These are phyloP conservation scores for Columbina picui DNA, from an alignment of 2,113 vertebrate species.

Conservation along the genomic window DNA sequence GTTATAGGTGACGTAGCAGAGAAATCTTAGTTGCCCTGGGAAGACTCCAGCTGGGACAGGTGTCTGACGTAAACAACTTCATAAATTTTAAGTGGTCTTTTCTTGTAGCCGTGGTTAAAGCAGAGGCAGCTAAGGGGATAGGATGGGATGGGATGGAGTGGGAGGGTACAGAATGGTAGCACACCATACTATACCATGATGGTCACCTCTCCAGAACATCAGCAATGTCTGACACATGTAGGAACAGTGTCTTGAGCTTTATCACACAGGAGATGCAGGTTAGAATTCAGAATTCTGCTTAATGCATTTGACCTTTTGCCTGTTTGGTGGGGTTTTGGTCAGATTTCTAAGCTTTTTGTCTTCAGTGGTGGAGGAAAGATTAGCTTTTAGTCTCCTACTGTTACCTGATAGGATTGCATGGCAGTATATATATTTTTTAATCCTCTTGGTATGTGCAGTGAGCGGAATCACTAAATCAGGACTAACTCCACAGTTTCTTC, in stretches of 20 bases:
- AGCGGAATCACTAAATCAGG: background rate
- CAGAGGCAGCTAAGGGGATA: background rate
- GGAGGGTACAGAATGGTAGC: too few species aligned
- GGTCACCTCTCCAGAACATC: background rate
- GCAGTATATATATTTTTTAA: background rate
- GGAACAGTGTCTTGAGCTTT: background rate
- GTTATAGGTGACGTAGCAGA: background rate
- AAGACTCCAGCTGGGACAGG: background rate
- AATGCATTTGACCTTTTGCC: background rate
- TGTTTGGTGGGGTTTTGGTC: background rate
- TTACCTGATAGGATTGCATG: background rate
- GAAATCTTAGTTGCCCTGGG: background rate
- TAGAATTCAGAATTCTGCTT: background rate
- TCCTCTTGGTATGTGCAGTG: background rate
- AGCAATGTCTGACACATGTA: background rate
- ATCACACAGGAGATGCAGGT: accelerated
- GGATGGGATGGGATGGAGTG: too few species aligned
- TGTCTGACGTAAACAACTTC: background rate
- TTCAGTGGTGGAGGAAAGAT: background rate
- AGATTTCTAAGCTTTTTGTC: background rate
- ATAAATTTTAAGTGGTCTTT: background rate
- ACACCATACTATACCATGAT: accelerated
- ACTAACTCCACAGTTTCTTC: background rate
- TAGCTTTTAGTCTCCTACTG: background rate
- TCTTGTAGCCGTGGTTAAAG: background rate